Conservation (phyloP, 2,797 vertebrate genomes). For the Caiman crocodilus region DNA sequence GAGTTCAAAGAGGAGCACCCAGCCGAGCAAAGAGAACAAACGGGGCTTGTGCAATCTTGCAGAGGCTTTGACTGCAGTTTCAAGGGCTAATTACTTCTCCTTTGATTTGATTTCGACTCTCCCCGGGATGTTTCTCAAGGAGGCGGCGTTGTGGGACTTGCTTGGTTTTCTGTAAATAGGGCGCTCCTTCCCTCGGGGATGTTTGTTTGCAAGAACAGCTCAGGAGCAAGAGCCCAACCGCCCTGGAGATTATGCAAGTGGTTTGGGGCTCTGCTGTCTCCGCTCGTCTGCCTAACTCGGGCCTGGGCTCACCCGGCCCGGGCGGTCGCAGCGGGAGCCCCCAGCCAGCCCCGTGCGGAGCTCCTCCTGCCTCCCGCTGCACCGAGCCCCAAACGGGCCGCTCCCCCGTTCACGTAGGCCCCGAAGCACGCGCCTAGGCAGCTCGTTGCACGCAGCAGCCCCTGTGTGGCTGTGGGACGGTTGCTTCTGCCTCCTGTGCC, state of each 20-base stretch:
- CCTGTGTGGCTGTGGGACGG: neutral
- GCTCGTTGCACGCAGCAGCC: neutral
- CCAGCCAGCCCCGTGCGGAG: no score
- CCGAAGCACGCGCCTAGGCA: no score
- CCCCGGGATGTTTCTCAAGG: slow-evolving; percentile 8
- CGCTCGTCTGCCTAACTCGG: neutral
- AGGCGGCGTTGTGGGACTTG: neutral
- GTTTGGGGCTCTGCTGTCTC: neutral
- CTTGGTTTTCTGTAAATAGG: slow-evolving; percentile 11
- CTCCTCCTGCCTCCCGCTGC: neutral
- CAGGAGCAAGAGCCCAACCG: neutral
- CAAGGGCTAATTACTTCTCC: slow-evolving; percentile 18
- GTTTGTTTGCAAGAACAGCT: neutral
- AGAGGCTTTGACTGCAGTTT: neutral
- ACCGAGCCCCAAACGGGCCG: neutral
- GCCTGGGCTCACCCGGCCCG: neutral
- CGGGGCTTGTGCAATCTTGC: neutral
- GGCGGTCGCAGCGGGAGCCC: neutral
- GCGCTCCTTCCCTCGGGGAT: neutral
- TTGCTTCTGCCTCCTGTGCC: neutral
- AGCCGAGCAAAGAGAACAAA: neutral
- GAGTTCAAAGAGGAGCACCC: neutral
- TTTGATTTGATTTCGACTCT: slow-evolving; percentile 39
- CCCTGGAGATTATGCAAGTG: no score
- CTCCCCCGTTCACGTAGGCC: neutral